Conservation (phyloP, 1,140 invertebrate genomes). For the Diorhabda sublineata region DNA sequence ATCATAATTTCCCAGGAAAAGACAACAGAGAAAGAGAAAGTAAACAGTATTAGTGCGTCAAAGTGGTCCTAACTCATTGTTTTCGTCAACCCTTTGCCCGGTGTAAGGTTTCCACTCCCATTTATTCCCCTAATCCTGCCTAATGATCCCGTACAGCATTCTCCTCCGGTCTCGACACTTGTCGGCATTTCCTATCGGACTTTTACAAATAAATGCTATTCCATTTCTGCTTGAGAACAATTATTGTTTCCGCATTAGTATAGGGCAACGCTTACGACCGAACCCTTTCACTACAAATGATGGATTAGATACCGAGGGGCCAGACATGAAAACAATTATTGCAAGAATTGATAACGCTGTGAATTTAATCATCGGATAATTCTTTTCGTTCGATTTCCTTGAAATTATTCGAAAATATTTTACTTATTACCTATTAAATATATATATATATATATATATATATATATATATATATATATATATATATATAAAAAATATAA, state of each 20-base stretch:
- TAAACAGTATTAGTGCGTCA: slow-evolving; percentile 20
- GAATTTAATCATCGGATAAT: background rate
- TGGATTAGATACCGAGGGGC: slow-evolving; percentile 40
- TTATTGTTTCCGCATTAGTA: slow-evolving; percentile 44
- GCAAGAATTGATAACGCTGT: slow-evolving; percentile 21
- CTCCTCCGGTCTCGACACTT: slow-evolving; percentile 36
- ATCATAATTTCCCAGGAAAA: slow-evolving; percentile 4
- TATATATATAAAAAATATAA: no score
- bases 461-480: no score
- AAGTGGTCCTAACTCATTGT: slow-evolving; percentile 28
- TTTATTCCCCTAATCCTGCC: slow-evolving; percentile 36
- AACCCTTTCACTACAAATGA: slow-evolving; percentile 38
- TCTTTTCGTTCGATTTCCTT: background rate
- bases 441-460: no score
- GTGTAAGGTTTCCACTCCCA: slow-evolving; percentile 36
- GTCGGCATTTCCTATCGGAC: slow-evolving; percentile 34
- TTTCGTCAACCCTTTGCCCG: slow-evolving; percentile 37
- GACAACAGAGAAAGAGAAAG: background rate
- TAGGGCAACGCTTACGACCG: slow-evolving; percentile 30
- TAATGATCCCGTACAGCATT: slow-evolving; percentile 38
- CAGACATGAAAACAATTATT: slow-evolving; percentile 39
- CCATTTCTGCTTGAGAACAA: slow-evolving; percentile 39
- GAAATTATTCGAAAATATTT: no score
- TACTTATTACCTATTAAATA: no score
- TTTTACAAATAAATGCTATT: slow-evolving; percentile 41